Evolutionary conservation across 2,888 invertebrate genomes (phyloP).

Genomic region (Mesodorylaimus sp.): DNA sequence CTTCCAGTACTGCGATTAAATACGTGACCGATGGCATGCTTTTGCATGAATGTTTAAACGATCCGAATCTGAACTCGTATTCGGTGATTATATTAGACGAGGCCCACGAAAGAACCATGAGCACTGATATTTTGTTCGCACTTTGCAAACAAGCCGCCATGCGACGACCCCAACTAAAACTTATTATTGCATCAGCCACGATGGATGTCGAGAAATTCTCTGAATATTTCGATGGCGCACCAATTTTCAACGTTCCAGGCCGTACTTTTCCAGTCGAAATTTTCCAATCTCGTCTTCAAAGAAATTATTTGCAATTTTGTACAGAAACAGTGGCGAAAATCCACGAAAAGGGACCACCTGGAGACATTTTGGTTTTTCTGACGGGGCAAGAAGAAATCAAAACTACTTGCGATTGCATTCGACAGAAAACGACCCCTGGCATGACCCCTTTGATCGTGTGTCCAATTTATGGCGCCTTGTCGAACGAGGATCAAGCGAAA

Average conservation of each 20-base stretch:
- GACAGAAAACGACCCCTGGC: slow-evolving; percentile 93
- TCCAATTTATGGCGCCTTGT: slow-evolving; percentile 89
- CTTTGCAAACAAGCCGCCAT: slow-evolving; percentile 54
- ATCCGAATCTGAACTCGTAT: slow-evolving; percentile 56
- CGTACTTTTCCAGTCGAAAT: slow-evolving; percentile 53
- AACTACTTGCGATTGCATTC: slow-evolving; percentile 83
- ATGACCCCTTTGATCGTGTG: slow-evolving; percentile 91
- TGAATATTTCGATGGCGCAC: slow-evolving; percentile 41
- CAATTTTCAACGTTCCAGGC: slow-evolving; percentile 90
- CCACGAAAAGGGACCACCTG: slow-evolving; percentile 85
- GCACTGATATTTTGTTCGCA: slow-evolving; percentile 91
- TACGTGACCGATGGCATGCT: slow-evolving; percentile 99
- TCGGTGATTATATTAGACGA: slow-evolving; percentile 85
- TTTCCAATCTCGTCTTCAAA: slow-evolving; percentile 90
- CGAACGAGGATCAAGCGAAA: slow-evolving; percentile 96
- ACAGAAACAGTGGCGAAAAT: slow-evolving; percentile 98
- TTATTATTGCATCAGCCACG: slow-evolving; percentile 96
- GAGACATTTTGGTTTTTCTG: slow-evolving; percentile 76
- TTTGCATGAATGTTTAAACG: slow-evolving; percentile 83
- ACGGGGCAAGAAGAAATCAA: slow-evolving; percentile 39
- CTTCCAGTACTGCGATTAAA: slow-evolving; percentile 89
- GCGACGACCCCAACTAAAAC: slow-evolving; percentile 74
- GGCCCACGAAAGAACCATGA: slow-evolving; percentile 92
- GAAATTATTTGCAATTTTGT: slow-evolving; percentile 92
- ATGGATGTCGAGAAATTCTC: slow-evolving; percentile 96